Percentiles rank a stretch among this genome's conserved stretches.
Conservation (phyloP, 2,113 vertebrate species). For the Lasiurus borealis region DNA sequence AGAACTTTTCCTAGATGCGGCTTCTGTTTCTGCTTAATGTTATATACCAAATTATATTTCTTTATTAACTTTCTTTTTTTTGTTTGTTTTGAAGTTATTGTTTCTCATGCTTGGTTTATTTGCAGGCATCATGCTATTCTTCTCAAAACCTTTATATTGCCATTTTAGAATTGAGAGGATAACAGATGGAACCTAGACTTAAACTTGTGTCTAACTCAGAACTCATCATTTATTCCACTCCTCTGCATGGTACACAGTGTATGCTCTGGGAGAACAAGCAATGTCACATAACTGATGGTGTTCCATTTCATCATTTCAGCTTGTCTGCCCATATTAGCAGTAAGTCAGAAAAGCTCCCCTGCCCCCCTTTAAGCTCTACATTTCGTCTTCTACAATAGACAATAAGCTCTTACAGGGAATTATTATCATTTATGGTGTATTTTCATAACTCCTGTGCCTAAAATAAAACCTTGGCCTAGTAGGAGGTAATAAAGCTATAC, state of each 20-base stretch:
- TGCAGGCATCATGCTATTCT: neutral
- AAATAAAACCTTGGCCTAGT: neutral
- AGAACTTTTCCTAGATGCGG: neutral
- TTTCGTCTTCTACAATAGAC: neutral
- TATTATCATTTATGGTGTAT: neutral
- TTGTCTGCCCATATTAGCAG: neutral
- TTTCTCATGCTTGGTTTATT: neutral
- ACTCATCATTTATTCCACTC: neutral
- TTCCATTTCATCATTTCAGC: neutral
- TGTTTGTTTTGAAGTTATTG: neutral
- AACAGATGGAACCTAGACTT: neutral
- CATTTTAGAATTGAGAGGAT: neutral
- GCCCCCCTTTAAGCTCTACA: neutral
- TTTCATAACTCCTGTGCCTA: neutral
- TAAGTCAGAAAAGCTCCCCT: neutral
- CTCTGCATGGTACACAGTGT: neutral
- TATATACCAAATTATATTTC: neutral
- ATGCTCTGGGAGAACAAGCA: neutral
- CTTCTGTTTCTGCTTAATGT: neutral
- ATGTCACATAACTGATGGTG: neutral
- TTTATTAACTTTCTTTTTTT: neutral
- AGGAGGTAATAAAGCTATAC: neutral
- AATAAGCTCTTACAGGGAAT: neutral
- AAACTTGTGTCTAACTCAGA: neutral
- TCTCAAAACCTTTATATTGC: neutral